A percentile compares a stretch with the other conserved stretches of the same genome.
phyloP scores from a whole-genome alignment of 2,888 invertebrate species.

The Noctuana brunneofusca region DNA sequence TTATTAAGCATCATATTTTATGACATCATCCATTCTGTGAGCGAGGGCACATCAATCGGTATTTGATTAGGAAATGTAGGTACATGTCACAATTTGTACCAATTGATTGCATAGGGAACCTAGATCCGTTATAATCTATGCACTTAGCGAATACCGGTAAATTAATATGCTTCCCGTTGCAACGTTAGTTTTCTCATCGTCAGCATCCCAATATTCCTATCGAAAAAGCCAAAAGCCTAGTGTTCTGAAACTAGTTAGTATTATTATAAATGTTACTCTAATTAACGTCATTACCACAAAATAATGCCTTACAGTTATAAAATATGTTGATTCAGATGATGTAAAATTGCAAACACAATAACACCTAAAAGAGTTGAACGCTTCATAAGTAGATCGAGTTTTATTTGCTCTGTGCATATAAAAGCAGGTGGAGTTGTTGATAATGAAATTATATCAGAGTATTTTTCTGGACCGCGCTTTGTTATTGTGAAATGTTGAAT shows the following conservation, averaged over 20 bases:
- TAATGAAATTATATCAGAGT: neutral
- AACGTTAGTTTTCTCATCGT: neutral
- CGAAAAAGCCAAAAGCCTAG: too few species aligned
- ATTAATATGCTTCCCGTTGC: neutral
- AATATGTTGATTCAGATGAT: neutral
- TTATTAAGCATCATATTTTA: too few species aligned
- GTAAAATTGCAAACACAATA: slow-evolving; percentile 11
- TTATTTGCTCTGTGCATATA: slow-evolving; percentile 17
- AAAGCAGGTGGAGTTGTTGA: slow-evolving; percentile 6
- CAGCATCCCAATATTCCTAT: too few species aligned
- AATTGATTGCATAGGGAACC: neutral
- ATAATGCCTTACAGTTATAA: neutral
- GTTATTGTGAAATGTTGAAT: neutral
- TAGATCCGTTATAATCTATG: neutral
- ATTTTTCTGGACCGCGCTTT: neutral
- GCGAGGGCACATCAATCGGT: neutral
- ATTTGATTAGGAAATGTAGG: neutral
- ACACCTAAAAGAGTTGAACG: slow-evolving; percentile 6
- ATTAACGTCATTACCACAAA: neutral
- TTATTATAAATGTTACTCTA: too few species aligned
- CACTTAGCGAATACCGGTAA: neutral
- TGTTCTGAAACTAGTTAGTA: too few species aligned
- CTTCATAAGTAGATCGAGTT: slow-evolving; percentile 20
- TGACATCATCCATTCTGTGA: too few species aligned
- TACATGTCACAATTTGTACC: neutral